Base-by-base conservation (phyloP, 2,113 vertebrate species). In the Anthoscopus minutus region DNA sequence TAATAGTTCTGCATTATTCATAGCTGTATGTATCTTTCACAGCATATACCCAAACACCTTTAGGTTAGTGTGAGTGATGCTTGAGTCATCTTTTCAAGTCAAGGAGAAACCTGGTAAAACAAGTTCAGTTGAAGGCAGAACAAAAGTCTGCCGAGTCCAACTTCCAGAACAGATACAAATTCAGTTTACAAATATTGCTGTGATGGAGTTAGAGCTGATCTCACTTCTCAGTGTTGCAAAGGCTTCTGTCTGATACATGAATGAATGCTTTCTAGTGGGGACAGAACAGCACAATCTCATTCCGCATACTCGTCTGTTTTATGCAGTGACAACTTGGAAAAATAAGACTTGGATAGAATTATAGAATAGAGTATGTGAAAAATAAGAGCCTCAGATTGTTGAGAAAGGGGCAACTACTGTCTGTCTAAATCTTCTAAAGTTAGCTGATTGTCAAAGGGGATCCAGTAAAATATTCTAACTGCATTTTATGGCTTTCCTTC, bases 191-290 rank as follows among this genome's bases (percentile, higher is more conserved):
- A 4, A 3, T 72, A n/a, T 5, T 69, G 31, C 28, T 3, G 2
- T 31, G 22, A 1, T 5, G 51, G 1, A 4, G 15, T 40, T 28
- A 31, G 1, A 53, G 16, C 3, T 50, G 38, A 2, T 73, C 6
- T n/a, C 8, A 38, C 13, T 82, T 45, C 47, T 57, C 11, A 15
- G 13, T 22, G 44, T 47, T 56, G 16, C 10, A 81, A 69, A 48
- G 1, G 1, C 30, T 87, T 9, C 60, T 86, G 62, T 50, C 47
- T 11, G 30, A 50, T 47, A 18, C 2, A 5, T 15, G 51, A 50
- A 64, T 37, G 5, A 57, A 24, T 4, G 1, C 48, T 28, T 51
- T 37, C 18, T 50, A 45, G 14, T 24, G 50, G 57, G 13, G 53
- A 44, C 27, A 67, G 51, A 70, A 20, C 30, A 56, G 2, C 35